Base-by-base conservation (phyloP, 2,113 vertebrate genomes). In the Pterocles orientalis region DNA sequence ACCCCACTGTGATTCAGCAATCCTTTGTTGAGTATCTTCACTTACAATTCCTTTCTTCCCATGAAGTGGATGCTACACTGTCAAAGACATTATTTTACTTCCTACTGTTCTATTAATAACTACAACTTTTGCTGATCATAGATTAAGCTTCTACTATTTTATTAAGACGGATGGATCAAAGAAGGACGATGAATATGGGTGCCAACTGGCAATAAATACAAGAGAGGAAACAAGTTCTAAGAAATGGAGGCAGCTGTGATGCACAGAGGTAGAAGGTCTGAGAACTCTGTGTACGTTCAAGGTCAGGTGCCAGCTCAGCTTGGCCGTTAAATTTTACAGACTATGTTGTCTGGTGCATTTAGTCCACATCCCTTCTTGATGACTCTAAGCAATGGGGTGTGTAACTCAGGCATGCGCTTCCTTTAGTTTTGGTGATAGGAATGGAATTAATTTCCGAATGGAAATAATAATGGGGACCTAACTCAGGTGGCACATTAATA, bases 71-170 rank as follows among this genome's bases (percentile, higher is more conserved):
- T 82, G 91, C 33, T 39, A 26, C 5, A 64, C 61, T 89, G 86
- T 75, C 73, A 91, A 84, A 95, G 72, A 79, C 23, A 56, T 73
- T 71, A 50, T 87, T 92, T 86, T 56, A 66, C 57, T 78, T 87
- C 85, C 77, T 53, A 75, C 77, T 64, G 83, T 60, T 96, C 84
- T 75, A 57, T 54, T 91, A 95, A 92, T 71, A 94, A 72, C 33
- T 53, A 57, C 26, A 60, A 71, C 48, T 84, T 95, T 94, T 73
- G 48, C 48, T 90, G 78, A 91, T 79, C 57, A 61, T 18, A 89
- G 66, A 82, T 57, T 60, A 89, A 89, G 57, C 7, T 28, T 56
- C 78, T 75, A 82, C 75, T 89, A 84, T 71, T 91, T 86, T 84
- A 69, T 85, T 72, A 91, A 91, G 41, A 41, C 14, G 41, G 11